Percentiles rank a stretch among this genome's conserved stretches.
These are phyloP conservation scores for Perognathus longimembris DNA, from an alignment of 2,113 vertebrate species.

Conservation along the genomic window DNA sequence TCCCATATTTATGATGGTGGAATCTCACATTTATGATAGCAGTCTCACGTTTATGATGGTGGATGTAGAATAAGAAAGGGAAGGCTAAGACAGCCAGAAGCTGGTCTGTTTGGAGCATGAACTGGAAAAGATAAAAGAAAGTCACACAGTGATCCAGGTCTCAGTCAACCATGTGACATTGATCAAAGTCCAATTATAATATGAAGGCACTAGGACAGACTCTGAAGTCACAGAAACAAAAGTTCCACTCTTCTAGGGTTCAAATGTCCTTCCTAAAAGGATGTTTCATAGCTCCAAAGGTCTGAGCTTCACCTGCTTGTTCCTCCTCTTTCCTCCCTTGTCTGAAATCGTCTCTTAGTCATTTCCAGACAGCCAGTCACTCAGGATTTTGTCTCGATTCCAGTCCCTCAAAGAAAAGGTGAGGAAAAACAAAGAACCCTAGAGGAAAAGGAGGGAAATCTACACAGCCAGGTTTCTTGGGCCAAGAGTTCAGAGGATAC, in stretches of 20 bases:
- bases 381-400: background rate
- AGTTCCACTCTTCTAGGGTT: background rate
- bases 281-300: background rate
- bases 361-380: background rate
- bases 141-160: background rate
- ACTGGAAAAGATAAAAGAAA: background rate
- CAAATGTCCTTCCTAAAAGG: background rate
- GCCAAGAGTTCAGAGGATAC: background rate
- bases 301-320: background rate
- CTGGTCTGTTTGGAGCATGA: background rate
- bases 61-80: background rate
- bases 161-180: background rate
- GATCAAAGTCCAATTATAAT: background rate
- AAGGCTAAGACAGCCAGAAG: accelerated
- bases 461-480: background rate
- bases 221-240: background rate
- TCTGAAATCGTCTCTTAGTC: background rate
- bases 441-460: background rate
- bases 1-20: background rate
- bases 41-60: background rate
- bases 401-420: background rate
- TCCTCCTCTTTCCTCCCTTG: background rate
- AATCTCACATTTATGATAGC: background rate
- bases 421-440: background rate
- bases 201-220: background rate